Conservation (phyloP, 2,888 invertebrate species). For the Ectropis crepuscularia region DNA sequence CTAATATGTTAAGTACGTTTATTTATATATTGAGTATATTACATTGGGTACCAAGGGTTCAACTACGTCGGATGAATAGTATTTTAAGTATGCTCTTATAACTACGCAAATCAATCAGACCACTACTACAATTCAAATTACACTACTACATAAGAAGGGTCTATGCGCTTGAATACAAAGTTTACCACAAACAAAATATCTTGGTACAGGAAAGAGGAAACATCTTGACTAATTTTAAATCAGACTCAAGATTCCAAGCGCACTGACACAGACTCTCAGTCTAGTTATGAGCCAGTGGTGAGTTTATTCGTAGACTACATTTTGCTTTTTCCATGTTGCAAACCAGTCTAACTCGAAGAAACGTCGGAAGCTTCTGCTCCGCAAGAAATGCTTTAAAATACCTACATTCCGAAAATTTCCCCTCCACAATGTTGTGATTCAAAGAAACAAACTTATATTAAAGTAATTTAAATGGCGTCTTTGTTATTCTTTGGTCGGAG, state of each 20-base stretch:
- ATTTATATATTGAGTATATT: no score
- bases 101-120: no score
- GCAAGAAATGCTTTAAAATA: conserved; percentile 75
- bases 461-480: conserved; percentile 76
- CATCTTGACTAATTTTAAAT: conserved; percentile 16
- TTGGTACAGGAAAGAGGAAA: conserved; percentile 16
- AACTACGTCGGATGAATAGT: no score
- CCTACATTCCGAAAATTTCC: conserved; percentile 80
- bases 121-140: no score
- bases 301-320: conserved; percentile 53
- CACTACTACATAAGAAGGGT: neutral
- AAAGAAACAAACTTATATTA: conserved; percentile 77
- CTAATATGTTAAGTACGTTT: no score
- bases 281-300: conserved; percentile 41
- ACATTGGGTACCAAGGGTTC: no score
- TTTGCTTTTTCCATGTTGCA: conserved; percentile 58
- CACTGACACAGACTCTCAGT: conserved; percentile 29
- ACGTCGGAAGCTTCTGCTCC: conserved; percentile 72
- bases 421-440: conserved; percentile 70
- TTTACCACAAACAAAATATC: conserved; percentile 2
- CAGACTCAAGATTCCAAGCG: conserved; percentile 20
- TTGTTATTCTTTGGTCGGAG: conserved; percentile 68
- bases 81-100: no score
- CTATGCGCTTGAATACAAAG: conserved; percentile 1
- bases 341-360: conserved; percentile 65